Evolutionary conservation across 2,888 invertebrate species (phyloP).

Genomic region (Anoplius nigerrimus): DNA sequence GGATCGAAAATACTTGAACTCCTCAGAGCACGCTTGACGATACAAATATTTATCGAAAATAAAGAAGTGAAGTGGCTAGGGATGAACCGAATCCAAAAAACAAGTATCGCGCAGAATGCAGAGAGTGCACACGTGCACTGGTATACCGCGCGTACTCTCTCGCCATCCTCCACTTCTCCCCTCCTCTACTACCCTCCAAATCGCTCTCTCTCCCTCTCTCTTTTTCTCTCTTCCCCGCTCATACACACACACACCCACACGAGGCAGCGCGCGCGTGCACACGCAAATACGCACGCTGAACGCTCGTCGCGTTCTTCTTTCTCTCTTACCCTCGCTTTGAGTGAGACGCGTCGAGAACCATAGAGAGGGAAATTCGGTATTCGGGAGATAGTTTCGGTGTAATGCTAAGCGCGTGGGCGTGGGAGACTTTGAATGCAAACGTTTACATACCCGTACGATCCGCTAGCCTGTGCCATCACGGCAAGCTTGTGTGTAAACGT

Average conservation of each 20-base stretch:
- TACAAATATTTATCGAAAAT: conserved; percentile 7
- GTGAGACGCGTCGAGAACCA: neutral
- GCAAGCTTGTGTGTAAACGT: conserved; percentile 3
- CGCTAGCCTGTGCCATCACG: neutral
- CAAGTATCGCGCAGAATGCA: neutral
- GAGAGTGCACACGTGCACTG: neutral
- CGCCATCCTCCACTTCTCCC: no score
- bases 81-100: neutral
- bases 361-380: conserved; percentile 20
- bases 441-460: conserved; percentile 13
- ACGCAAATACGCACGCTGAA: no score
- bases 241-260: no score
- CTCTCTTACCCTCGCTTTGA: no score
- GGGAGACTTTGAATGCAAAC: conserved; percentile 14
- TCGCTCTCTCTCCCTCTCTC: no score
- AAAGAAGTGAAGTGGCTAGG: neutral
- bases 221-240: no score
- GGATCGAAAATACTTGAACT: no score
- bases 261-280: no score
- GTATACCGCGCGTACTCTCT: no score
- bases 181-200: no score
- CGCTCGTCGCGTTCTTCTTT: no score
- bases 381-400: conserved; percentile 22
- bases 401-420: conserved; percentile 18
- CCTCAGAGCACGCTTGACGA: neutral